Evolutionary conservation across 2,113 vertebrate species (phyloP), one percentile per base, ranked within the genome.

Genomic region (Grus americana): DNA sequence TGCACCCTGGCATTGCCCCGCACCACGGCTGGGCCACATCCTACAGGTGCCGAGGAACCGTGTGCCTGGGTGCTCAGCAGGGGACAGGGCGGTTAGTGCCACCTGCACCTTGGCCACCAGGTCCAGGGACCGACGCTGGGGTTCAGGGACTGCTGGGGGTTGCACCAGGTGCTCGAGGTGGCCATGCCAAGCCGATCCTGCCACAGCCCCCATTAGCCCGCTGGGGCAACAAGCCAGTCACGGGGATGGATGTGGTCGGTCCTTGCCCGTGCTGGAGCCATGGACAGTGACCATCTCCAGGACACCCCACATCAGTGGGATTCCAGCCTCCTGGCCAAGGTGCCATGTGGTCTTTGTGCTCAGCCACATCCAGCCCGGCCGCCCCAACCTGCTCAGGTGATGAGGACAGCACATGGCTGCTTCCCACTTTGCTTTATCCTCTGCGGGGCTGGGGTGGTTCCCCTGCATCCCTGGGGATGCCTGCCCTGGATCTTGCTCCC

Each of bases 231-330:
- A 2, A 47, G 26, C 57, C 1, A 0, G 70, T 57, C 16, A 1
- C 11, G 8, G 89, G 91, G 61, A 50, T 73, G 91, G 80, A 46
- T 68, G 84, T 58, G 90, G 40, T 54, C 6, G 4, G 34, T 78
- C 67, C 57, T 61, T 8, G 3, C 32, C 81, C 11, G 2, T 5
- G 0, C 44, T 26, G 67, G 67, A 88, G 23, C 54, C 1, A 0
- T 40, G 76, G 72, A 70, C 55, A 55, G 3, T 66, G 98, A 97
- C 96, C 1, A 38, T 98, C 98, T 96, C 98, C 95, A 30, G 92
- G 97, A 97, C 52, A 97, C 98, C 97, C 19, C 18, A 3, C 58
- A 54, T 36, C 89, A 87, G 87, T 82, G 86, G 91, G 49, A 47
- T 85, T 58, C 63, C 81, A 49, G 55, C 44, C 71, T 42, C 0